Base-by-base conservation (phyloP, 2,113 vertebrate genomes). In the Scomber colias region DNA sequence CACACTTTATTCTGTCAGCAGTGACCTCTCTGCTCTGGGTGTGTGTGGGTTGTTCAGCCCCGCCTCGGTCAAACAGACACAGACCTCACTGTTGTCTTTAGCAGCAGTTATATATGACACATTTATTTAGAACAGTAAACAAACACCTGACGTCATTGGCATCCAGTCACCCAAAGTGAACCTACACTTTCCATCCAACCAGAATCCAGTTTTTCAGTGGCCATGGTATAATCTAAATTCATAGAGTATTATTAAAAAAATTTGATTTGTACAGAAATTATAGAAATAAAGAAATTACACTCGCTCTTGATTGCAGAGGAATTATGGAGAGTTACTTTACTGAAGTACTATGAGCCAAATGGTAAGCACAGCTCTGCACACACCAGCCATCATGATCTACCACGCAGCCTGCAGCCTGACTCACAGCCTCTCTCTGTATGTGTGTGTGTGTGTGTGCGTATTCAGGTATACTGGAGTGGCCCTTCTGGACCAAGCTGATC, bases 401-500 rank as follows among this genome's bases (percentile, higher is more conserved):
- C 48, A 45, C 77, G 50, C 45, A 0, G 19, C 40, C 72, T 54
- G 71, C 46, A 53, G 50, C 19, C 10, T 6, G 16, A 64, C 79
- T 80, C 4, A 83, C 50, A 40, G 24, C 11, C 3, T 2, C 44
- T 31, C 10, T 83, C 17, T 54, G n/a, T 54, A 31, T 9, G 4
- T 83, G 5, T 73, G 17, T 45, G 1, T 71, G 62, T 77, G 59
- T 73, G 72, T 67, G 45, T 19, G 48, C 1, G 0, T 65, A 56
- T 48, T 7, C 92, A 99, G 97, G 96, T 90, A 95, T 98, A 79
- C 95, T 99, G 16, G 97, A 99, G 87, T 99, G 97, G 98, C 97
- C 98, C 0, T 99, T 99, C 94, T 99, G 98, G 98, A 99, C 97
- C 86, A 99, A 99, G 89, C 93, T 99, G 17, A 96, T 97, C 0